Evolutionary conservation across 64 coral and sea anemone genomes (phyloP).

Genomic region (Acropora yongei): DNA sequence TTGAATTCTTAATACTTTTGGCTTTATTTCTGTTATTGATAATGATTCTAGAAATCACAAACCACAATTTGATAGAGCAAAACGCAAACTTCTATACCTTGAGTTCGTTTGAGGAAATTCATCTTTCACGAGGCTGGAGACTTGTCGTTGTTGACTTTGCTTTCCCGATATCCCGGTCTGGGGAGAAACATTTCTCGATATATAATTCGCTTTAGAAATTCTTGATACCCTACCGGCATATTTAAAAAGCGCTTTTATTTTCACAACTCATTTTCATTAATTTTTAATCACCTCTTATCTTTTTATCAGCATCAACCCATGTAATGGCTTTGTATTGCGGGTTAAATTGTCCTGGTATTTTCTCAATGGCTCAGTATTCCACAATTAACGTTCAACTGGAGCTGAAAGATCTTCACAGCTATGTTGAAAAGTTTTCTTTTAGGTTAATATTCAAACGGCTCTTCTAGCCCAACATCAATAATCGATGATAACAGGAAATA

Average conservation of each 20-base stretch:
- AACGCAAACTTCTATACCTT: background rate
- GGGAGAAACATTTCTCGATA: background rate
- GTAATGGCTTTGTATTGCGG: background rate
- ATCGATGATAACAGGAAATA: background rate
- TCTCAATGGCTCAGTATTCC: background rate
- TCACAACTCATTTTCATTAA: background rate
- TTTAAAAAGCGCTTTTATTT: constrained; percentile 23
- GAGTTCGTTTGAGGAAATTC: background rate
- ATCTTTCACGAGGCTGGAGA: background rate
- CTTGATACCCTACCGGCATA: background rate
- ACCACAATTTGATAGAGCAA: background rate
- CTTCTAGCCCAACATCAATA: background rate
- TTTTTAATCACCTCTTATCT: constrained; percentile 3
- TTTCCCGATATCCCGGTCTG: background rate
- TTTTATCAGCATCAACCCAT: background rate
- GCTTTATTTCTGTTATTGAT: background rate
- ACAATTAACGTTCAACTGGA: background rate
- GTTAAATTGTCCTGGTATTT: background rate
- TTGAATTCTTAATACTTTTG: background rate
- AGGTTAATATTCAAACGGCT: background rate
- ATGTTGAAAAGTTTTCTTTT: background rate
- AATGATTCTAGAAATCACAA: background rate
- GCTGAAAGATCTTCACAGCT: background rate
- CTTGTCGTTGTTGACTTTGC: background rate
- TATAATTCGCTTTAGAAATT: background rate